Evolutionary conservation across 2,888 invertebrate species (phyloP), one percentile per base, ranked within the genome.

Genomic region (Vannuccia rotundouncinata): DNA sequence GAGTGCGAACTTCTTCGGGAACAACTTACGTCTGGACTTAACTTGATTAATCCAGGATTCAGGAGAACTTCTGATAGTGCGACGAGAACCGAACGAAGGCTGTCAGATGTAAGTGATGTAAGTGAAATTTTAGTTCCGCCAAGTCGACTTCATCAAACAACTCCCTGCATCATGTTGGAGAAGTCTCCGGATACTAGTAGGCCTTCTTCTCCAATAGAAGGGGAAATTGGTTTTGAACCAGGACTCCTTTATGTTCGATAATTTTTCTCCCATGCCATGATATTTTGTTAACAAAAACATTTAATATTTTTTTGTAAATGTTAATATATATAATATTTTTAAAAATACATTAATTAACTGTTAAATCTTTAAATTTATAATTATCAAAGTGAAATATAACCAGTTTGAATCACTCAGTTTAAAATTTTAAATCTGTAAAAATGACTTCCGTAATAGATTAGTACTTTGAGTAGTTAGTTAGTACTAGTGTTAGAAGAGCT

Each of bases 131-230:
- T 66, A 22, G 10, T 66, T 22, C 66, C 66, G 2, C 10, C 45
- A 17, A 66, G 66, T 66, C 66, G 66, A 13, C 66, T 66, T 5
- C 66, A 2, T 66, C 66, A 66, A 66, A 66, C 66, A 17, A 66
- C 66, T 2, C 66, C 66, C 10, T 66, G 66, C 22, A 66, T 66
- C 25, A 66, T 66, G 25, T 27, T 66, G 2, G 66, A 66, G 66
- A 66, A 66, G 66, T 66, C 66, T 5, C 66, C 66, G 66, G 66
- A 66, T 22, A 22, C 66, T n/a, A 66, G 66, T 22, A 5, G 66
- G 25, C 22, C 10, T 2, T 66, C 66, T 13, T 22, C 22, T 66
- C 66, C 66, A 13, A 22, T 2, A 66, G 66, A 5, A 66, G 66
- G 25, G 17, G 66, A 66, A n/a, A n/a, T n/a, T n/a, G n/a, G n/a